Evolutionary conservation across 2,888 invertebrate genomes (phyloP).

Genomic region (Spilosoma lubricipeda): DNA sequence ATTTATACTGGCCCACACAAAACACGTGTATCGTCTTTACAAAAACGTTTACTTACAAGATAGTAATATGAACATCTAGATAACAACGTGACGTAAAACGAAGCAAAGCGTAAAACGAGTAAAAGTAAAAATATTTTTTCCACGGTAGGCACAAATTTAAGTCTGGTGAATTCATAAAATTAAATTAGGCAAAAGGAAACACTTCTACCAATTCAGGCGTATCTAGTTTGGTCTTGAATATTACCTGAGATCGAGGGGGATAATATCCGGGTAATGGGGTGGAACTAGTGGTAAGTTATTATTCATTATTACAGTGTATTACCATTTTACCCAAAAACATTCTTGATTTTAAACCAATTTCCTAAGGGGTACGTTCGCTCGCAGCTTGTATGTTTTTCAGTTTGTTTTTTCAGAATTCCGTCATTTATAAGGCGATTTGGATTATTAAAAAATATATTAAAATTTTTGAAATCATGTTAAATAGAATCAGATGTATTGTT

Average conservation of each 20-base stretch:
- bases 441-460: no score
- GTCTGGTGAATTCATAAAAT: neutral
- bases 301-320: no score
- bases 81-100: neutral
- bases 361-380: no score
- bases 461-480: no score
- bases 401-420: no score
- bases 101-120: no score
- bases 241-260: neutral
- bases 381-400: no score
- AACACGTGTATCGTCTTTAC: neutral
- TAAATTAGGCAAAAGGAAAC: neutral
- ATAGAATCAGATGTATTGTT: no score
- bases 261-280: neutral
- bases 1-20: neutral
- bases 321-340: no score
- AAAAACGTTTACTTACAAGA: no score
- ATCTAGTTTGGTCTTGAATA: neutral
- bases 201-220: neutral
- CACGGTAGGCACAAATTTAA: neutral
- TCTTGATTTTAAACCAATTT: no score
- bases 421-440: no score
- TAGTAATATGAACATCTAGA: neutral
- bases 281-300: neutral
- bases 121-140: conserved; percentile 1